Evolutionary conservation across 2,797 vertebrate genomes (phyloP), one percentile per base, ranked within the genome.

Genomic region (Anabacerthia variegaticeps): DNA sequence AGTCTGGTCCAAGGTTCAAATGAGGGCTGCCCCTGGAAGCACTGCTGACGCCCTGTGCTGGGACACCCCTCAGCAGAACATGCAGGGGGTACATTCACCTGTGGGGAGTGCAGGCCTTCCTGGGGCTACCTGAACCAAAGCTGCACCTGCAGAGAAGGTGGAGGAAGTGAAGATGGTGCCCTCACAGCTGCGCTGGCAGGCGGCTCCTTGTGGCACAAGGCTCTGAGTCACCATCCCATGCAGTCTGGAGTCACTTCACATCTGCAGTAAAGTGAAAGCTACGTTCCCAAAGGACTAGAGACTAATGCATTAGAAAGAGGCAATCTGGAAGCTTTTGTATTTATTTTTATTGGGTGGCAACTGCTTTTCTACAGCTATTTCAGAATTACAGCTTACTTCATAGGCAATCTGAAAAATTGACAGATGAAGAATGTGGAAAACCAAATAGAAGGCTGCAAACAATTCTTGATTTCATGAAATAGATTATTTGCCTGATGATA

Each of bases 171-270:
- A 75, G 77, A 24, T n/a, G 30, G 20, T n/a, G 69, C 16, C 32
- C 41, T 37, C 5, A 1, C 11, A 16, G 27, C 6, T 15, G 16
- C 5, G 3, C 21, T 14, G 44, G 27, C 0, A 5, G 21, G 43
- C 2, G 2, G 58, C 19, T 2, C 1, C 37, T 65, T 30, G 30
- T 4, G 11, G 14, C 36, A 43, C 10, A 48, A 18, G 56, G 44
- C 24, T 2, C 39, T 12, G 20, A 49, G 49, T 26, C 65, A n/a
- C n/a, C 27, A 32, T 12, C 15, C 11, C 0, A 0, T 0, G 0
- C 11, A 20, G 43, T 48, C 55, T 15, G 15, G 7, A 16, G 30
- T 61, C 30, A 13, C 13, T 49, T 48, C 46, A 37, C 8, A 8
- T 7, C 4, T 11, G 12, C 37, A 56, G 46, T 41, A 59, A 46